Evolutionary conservation across 2,113 vertebrate species (phyloP).

Genomic region (Centropus unirufus): DNA sequence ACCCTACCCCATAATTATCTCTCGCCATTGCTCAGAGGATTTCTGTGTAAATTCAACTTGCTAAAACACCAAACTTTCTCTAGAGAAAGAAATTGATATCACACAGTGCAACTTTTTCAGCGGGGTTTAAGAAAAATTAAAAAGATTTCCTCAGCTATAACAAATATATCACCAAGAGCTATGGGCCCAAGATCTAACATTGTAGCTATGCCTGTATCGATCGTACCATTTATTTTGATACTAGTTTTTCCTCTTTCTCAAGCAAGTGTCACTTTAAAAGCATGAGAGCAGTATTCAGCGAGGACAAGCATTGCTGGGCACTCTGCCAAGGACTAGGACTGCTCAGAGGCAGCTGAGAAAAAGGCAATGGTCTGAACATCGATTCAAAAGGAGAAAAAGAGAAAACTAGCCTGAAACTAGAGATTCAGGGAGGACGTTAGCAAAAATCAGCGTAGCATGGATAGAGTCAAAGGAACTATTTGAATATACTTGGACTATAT

Average conservation of each 20-base stretch:
- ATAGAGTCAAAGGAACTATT: neutral
- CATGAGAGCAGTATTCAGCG: neutral
- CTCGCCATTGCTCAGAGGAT: neutral
- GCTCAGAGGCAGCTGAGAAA: constrained; percentile 21
- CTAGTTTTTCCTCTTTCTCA: neutral
- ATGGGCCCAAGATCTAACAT: neutral
- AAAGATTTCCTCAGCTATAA: neutral
- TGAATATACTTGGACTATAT: neutral
- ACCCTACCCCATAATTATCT: neutral
- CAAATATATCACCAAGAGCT: neutral
- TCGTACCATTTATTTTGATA: neutral
- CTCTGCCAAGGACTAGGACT: neutral
- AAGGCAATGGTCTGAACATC: neutral
- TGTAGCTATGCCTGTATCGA: neutral
- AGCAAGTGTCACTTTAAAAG: constrained; percentile 14
- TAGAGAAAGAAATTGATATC: neutral
- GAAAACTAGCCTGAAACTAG: neutral
- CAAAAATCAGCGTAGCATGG: neutral
- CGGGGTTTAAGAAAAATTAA: constrained; percentile 14
- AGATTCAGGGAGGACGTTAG: neutral
- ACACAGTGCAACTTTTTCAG: neutral
- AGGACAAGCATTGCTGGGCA: constrained; percentile 13
- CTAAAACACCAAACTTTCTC: neutral
- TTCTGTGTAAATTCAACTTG: neutral
- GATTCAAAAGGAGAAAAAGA: neutral